Percentiles rank a stretch among this genome's conserved stretches.
phyloP scores from a whole-genome alignment of 2,113 vertebrate species.

The Anolis carolinensis region DNA sequence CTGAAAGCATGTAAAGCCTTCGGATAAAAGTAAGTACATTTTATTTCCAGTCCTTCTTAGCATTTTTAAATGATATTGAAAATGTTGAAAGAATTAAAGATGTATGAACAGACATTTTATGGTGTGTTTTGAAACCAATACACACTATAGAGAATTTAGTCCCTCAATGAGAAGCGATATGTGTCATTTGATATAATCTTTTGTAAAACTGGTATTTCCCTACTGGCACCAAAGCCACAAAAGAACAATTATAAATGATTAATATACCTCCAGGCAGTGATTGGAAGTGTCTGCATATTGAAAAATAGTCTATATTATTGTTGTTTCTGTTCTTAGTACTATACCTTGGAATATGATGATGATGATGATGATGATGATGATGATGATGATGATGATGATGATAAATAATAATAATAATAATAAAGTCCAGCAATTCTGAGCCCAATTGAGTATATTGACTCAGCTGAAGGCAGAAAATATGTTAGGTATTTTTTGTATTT shows the following conservation, averaged over 20 bases:
- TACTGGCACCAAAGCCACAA: slow-evolving; percentile 62
- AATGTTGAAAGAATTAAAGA: not conserved
- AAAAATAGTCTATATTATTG: slow-evolving; percentile 41
- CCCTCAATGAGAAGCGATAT: not conserved
- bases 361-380: too few species aligned
- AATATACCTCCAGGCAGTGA: slow-evolving; percentile 48
- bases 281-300: slow-evolving; percentile 61
- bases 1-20: not conserved
- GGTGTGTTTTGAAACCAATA: slow-evolving; percentile 18
- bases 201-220: slow-evolving; percentile 44
- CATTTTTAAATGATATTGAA: not conserved
- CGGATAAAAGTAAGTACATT: not conserved
- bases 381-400: too few species aligned
- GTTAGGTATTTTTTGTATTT: slow-evolving; percentile 64
- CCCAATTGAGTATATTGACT: slow-evolving; percentile 65
- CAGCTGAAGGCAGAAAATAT: slow-evolving; percentile 69
- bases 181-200: slow-evolving; percentile 44
- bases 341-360: slow-evolving; percentile 70
- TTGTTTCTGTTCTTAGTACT: slow-evolving; percentile 61
- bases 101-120: slow-evolving; percentile 30
- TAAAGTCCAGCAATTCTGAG: slow-evolving; percentile 68
- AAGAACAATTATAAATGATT: slow-evolving; percentile 71
- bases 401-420: too few species aligned
- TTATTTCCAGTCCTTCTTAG: not conserved
- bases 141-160: not conserved